Evolutionary conservation across 2,888 invertebrate species (phyloP), one percentile per base, ranked within the genome.

Genomic region (Drosophila mettleri): DNA sequence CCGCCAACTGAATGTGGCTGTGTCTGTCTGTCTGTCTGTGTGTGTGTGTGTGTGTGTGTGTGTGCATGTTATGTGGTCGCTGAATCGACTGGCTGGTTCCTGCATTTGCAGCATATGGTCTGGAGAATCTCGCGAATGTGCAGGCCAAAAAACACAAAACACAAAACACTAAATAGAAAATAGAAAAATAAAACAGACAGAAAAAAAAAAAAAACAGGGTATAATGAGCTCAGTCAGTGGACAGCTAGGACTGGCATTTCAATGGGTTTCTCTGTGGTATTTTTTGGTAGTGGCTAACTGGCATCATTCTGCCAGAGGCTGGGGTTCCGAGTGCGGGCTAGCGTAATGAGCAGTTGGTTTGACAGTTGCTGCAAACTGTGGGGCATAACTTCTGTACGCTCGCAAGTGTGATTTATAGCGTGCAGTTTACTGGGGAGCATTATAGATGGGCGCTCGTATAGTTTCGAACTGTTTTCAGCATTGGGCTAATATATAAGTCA

Each of bases 271-370:
- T 16, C 60, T 61, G 54, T 72, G 49, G 46, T 51, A 53, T 64
- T 61, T 66, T 70, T 57, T 57, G 54, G 48, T 29, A 58, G 43
- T 49, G 52, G 67, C 61, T 61, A 73, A 73, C 67, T 71, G 68
- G 60, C 73, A 49, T 61, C 46, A 45, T 51, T 57, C 41, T 48
- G 12, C 7, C 1, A 10, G 39, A 16, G 43, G 20, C 3, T 46
- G 41, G 41, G 38, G n/a, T n/a, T 38, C 49, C 62, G 45, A 58
- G 61, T 62, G 58, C 63, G 57, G 51, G 68, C 57, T 48, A 65
- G 69, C 72, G 69, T 82, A 82, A 82, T 82, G 87, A 82, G 81
- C 87, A 85, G 87, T 85, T 87, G 86, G 79, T 85, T 82, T 85
- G 86, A 87, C 80, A 82, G 88, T 82, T 69, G 67, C 79, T 74